Evolutionary conservation across 2,888 invertebrate species (phyloP).

Genomic region (Glyphotaelius pellucidus): DNA sequence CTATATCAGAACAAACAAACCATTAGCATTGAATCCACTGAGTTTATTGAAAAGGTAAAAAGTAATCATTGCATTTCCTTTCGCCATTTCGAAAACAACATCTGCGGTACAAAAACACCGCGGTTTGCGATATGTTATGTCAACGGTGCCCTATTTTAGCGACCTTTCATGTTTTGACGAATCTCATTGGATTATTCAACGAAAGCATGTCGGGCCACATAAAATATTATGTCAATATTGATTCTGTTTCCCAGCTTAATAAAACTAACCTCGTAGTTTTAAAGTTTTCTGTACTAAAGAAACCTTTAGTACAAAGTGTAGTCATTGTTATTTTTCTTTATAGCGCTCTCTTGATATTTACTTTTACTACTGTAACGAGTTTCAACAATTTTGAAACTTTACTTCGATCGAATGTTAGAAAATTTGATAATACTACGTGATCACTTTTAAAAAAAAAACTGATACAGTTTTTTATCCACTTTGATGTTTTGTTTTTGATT

Average conservation of each 20-base stretch:
- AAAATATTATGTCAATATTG: background rate
- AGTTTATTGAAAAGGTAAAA: background rate
- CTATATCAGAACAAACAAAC: no score
- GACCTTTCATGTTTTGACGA: background rate
- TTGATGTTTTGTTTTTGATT: background rate
- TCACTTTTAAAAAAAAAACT: no score
- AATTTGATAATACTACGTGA: no score
- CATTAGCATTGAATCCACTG: background rate
- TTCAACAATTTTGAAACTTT: no score
- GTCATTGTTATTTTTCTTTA: background rate
- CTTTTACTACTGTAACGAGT: background rate
- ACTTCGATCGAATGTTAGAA: no score
- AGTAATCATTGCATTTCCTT: background rate
- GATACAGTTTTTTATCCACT: background rate
- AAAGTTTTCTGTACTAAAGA: background rate
- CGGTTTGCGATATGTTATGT: background rate
- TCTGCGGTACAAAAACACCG: background rate
- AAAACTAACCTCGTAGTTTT: background rate
- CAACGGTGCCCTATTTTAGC: background rate
- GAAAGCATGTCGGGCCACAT: background rate
- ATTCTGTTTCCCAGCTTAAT: background rate
- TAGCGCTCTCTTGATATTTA: background rate
- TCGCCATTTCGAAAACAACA: background rate
- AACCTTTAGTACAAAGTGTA: background rate
- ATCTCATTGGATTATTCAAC: background rate